phyloP scores from a whole-genome alignment of 2,797 vertebrate genomes.

The Siniperca undulata region DNA sequence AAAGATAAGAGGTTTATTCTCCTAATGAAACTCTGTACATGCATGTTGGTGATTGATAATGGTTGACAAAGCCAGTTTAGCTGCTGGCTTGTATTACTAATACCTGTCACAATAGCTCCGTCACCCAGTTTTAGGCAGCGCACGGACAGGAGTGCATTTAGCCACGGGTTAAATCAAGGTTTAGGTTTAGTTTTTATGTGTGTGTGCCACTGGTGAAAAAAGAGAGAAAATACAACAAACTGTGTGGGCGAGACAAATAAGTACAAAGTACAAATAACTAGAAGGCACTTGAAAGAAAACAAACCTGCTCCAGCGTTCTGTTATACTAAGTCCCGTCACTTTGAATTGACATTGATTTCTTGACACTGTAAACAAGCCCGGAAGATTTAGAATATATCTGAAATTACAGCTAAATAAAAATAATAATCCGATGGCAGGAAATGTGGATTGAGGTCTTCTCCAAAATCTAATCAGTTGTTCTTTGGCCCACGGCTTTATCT shows the following conservation, averaged over 20 bases:
- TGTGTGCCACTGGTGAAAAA: neutral
- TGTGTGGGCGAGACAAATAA: neutral
- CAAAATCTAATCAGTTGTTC: conserved; percentile 33
- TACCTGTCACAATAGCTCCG: conserved; percentile 29
- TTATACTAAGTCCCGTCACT: neutral
- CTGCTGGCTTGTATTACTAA: conserved; percentile 23
- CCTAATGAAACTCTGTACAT: neutral
- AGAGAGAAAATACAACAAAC: neutral
- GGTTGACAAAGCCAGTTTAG: conserved; percentile 35
- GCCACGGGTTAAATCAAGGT: neutral
- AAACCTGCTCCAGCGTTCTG: neutral
- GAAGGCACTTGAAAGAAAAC: neutral
- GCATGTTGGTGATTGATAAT: conserved; percentile 29
- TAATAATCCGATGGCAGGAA: conserved; percentile 16
- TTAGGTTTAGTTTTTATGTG: neutral
- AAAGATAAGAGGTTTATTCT: conserved; percentile 30
- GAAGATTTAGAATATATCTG: neutral
- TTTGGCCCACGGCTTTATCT: neutral
- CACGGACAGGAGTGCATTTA: neutral
- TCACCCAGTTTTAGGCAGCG: conserved; percentile 15
- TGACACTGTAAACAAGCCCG: neutral
- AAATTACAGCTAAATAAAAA: conserved; percentile 13
- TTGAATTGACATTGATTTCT: conserved; percentile 9
- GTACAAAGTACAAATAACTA: neutral
- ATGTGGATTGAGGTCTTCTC: conserved; percentile 17